Base-by-base conservation (phyloP, 2,113 vertebrate genomes). In the Leptodactylus fuscus region DNA sequence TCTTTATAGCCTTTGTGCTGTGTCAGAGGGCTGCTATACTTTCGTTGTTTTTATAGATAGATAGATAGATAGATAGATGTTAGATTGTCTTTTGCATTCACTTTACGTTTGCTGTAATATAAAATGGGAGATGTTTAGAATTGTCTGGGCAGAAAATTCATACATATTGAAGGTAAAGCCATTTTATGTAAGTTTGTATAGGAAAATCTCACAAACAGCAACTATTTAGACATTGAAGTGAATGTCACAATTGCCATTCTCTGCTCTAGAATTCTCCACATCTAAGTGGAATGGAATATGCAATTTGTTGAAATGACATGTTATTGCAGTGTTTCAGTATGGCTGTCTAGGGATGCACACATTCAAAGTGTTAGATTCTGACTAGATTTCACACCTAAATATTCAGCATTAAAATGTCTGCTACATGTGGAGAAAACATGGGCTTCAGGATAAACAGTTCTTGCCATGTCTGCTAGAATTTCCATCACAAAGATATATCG, bases 241-340 rank as follows among this genome's bases (percentile, higher is more conserved):
- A 76, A 51, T 51, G 74, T 34, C 73, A 51, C 48, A 76, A 51
- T 76, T 76, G 74, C 74, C 2, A 48, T 22, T 51, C 46, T 51
- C 27, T 1, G 74, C 74, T 76, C 44, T 48, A 76, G 24, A 76
- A 76, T 51, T 32, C 46, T 51, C 18, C 74, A 12, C 7, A 32
- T 76, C 74, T 53, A 76, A 34, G 46, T 76, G 46, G 12, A 29
- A 51, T 51, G 46, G 46, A 76, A 76, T 76, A 76, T 76, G 46
- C 46, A 76, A 76, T 76, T 76, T 76, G 74, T 53, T 27, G 46
- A 76, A 34, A 51, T 76, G 74, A 76, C 74, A 76, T 34, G 46
- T 76, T 34, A 76, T 76, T 76, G 74, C 74, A 4, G 46, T 51
- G 74, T 76, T 76, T 76, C 74, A 20, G 74, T 34, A 24, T 11